Base-by-base conservation (phyloP, 2,888 invertebrate genomes). In the Loripinus fragilis region DNA sequence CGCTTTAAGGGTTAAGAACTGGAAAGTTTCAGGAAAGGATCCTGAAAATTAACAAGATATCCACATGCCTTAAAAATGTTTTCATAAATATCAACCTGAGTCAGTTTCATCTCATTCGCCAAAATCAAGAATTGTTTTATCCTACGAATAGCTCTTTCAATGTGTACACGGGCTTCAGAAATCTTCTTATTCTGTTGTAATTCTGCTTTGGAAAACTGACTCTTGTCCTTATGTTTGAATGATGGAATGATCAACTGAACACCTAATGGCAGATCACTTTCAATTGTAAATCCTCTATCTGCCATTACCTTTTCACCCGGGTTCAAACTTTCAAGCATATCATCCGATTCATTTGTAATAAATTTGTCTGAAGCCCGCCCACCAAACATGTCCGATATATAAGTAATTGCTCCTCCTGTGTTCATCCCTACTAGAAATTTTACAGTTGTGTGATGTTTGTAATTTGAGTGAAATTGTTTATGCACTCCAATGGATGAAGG, bases 171-270 rank as follows among this genome's bases (percentile, higher is more conserved):
- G 3, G 69, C 77, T 35, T 73, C 73, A n/a, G 76, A 71, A n/a
- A 71, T 76, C 1, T 68, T 15, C 28, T 76, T 76, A 50, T 69
- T 75, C 33, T 41, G 42, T 33, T 72, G 48, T 23, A 73, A 17
- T 64, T 73, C 72, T 15, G 25, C 33, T 28, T 72, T 73, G 15
- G 60, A 25, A 52, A 78, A 70, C 20, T 78, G 78, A 1, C 71
- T 71, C 45, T 72, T 72, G 60, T 78, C 66, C 25, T 74, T 73
- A 25, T 70, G 78, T 65, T 78, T 78, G n/a, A 78, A 74, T 25
- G 73, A 66, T n/a, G 77, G 68, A 0, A 74, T 78, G 2, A 74
- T 23, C 2, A 78, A 41, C 41, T 73, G 30, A 25, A 78, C 74
- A 23, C 78, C 73, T 17, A 25, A 17, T 10, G 78, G 73, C 20